Evolutionary conservation across 2,797 vertebrate species (phyloP), one percentile per base, ranked within the genome.

Genomic region (Hippocampus kuda): DNA sequence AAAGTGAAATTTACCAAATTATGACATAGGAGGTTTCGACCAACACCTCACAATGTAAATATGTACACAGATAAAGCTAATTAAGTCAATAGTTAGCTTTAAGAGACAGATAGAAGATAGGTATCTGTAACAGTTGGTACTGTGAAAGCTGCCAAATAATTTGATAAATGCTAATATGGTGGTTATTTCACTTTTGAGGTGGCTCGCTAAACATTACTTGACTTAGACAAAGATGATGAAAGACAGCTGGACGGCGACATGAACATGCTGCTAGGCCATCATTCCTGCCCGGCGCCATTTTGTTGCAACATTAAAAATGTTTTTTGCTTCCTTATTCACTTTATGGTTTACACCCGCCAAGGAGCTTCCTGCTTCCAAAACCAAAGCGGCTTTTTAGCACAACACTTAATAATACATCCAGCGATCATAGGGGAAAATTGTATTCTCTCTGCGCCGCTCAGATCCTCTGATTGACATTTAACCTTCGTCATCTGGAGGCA

Each of bases 401-500:
- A 83, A 79, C 84, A 82, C 75, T 86, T 77, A 88, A 87, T 87
- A 84, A 87, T 72, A 83, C 71, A 88, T 87, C 4, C 11, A 69
- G 0, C 69, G 75, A 79, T 84, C 74, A 73, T 75, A 78, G 44
- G 46, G 75, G 72, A 77, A 72, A 71, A 80, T 77, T 81, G 79
- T 84, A 81, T 85, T 87, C 85, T 80, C 80, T 83, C 75, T 74
- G 74, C 85, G 79, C 48, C 67, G 79, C 87, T 88, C 81, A 84
- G 81, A 88, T 89, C 82, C 69, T 87, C 79, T 88, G 88, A 91
- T 89, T 89, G 90, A 90, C 88, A 86, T 88, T 91, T 91, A 89
- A 87, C 88, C 87, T 46, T 46, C 70, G 79, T 90, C 84, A 71
- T 84, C 85, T 79, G 69, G 66, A 75, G 78, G 71, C 72, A 73